phyloP scores from a whole-genome alignment of 2,797 vertebrate species.

The Melanotaenia boesemani region DNA sequence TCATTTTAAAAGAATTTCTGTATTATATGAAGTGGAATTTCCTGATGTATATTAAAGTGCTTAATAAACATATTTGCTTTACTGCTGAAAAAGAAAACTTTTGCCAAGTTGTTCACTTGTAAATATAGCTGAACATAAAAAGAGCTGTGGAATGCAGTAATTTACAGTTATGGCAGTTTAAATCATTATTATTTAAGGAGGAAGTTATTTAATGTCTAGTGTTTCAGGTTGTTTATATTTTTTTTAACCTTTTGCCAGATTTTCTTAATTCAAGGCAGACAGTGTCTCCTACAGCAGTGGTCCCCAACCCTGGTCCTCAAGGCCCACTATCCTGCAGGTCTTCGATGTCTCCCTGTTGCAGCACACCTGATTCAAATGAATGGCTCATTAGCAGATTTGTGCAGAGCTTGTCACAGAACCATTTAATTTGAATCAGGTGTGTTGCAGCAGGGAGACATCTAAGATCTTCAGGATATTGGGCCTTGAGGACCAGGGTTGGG shows the following conservation, averaged over 20 bases:
- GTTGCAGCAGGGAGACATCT: too few species aligned
- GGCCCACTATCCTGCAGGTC: too few species aligned
- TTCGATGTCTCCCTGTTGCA: too few species aligned
- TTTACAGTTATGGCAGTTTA: neutral
- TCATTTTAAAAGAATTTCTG: slow-evolving; percentile 97
- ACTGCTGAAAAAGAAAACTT: slow-evolving; percentile 82
- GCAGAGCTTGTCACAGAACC: too few species aligned
- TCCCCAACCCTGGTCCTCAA: too few species aligned
- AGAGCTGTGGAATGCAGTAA: neutral
- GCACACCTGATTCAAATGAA: too few species aligned
- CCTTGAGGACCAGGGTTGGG: too few species aligned
- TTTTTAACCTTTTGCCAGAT: neutral
- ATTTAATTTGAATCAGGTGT: too few species aligned
- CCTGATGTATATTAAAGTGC: slow-evolving; percentile 99
- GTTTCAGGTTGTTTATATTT: neutral
- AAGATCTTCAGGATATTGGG: too few species aligned
- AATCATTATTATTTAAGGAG: neutral
- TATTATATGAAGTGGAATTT: slow-evolving; percentile 95
- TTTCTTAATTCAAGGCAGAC: slow-evolving; percentile 7
- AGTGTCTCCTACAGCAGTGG: slow-evolving; percentile 1
- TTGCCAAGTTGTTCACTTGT: slow-evolving; percentile 8
- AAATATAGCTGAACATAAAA: neutral
- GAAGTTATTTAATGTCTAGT: neutral
- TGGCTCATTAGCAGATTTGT: too few species aligned
- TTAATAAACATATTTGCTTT: slow-evolving; percentile 99